phyloP scores from a whole-genome alignment of 2,113 vertebrate species.

The Bubo blakistoni region DNA sequence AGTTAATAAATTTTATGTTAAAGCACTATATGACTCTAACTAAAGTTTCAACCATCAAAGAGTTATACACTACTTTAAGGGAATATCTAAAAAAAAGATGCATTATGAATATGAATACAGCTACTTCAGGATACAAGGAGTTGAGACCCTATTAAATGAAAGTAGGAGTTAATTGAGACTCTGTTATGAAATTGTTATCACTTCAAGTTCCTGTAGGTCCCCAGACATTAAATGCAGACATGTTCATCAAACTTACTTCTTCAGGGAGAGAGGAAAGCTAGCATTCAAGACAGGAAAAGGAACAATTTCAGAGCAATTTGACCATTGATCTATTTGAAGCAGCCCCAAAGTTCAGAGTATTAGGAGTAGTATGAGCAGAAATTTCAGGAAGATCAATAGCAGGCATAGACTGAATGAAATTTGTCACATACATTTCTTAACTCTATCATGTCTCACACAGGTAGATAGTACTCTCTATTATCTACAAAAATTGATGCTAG shows the following conservation, averaged over 20 bases:
- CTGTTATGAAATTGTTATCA: background rate
- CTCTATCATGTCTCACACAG: background rate
- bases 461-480: background rate
- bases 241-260: background rate
- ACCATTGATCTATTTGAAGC: background rate
- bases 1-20: background rate
- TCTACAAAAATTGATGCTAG: background rate
- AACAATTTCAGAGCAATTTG: background rate
- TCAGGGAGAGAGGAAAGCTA: background rate
- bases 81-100: background rate
- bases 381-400: background rate
- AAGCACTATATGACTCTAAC: background rate
- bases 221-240: background rate
- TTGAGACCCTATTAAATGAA: background rate
- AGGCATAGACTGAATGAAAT: background rate
- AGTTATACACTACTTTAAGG: background rate
- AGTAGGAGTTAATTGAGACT: background rate
- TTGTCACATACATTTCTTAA: background rate
- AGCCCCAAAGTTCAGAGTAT: background rate
- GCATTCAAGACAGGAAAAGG: background rate
- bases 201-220: background rate
- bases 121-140: background rate
- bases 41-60: background rate
- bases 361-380: background rate
- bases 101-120: background rate